Conservation (phyloP, 2,888 invertebrate genomes). For the Caradrina kadenii region DNA sequence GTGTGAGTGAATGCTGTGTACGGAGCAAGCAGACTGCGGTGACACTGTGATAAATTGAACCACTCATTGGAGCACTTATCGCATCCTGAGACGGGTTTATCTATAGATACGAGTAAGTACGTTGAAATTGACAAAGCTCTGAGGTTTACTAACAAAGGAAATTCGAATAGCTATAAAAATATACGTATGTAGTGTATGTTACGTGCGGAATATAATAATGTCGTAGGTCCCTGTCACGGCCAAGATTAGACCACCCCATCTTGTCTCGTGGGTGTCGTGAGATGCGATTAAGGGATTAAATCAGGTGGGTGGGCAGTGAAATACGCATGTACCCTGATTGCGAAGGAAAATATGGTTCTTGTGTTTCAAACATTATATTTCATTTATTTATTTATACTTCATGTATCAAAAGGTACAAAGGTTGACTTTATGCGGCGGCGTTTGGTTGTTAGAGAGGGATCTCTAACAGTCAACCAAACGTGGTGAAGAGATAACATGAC, state of each 20-base stretch:
- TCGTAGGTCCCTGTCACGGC: constrained; percentile 10
- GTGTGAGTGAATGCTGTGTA: constrained; percentile 40
- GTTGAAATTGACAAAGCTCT: constrained; percentile 50
- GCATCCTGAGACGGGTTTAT: constrained; percentile 52
- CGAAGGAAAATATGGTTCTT: constrained; percentile 16
- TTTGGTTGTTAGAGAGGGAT: too few species aligned
- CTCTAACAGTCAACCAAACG: too few species aligned
- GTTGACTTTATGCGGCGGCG: too few species aligned
- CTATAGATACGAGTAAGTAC: constrained; percentile 43
- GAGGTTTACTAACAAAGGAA: constrained; percentile 16
- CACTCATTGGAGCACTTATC: constrained; percentile 66
- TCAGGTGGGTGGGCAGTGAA: constrained; percentile 40
- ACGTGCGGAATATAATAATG: constrained; percentile 21
- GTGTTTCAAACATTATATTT: constrained; percentile 4
- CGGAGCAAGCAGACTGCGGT: constrained; percentile 51
- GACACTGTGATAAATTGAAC: constrained; percentile 67
- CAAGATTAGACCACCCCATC: constrained; percentile 33
- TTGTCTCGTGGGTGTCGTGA: constrained; percentile 42
- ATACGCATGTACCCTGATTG: constrained; percentile 26
- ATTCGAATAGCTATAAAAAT: background rate
- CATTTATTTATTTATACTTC: background rate
- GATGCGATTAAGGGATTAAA: constrained; percentile 46
- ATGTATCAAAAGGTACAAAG: too few species aligned
- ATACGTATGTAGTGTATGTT: background rate
- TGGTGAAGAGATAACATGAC: too few species aligned